These are phyloP conservation scores for Oreohelix idahoensis DNA, from an alignment of 1,140 invertebrate species.

Conservation along the genomic window DNA sequence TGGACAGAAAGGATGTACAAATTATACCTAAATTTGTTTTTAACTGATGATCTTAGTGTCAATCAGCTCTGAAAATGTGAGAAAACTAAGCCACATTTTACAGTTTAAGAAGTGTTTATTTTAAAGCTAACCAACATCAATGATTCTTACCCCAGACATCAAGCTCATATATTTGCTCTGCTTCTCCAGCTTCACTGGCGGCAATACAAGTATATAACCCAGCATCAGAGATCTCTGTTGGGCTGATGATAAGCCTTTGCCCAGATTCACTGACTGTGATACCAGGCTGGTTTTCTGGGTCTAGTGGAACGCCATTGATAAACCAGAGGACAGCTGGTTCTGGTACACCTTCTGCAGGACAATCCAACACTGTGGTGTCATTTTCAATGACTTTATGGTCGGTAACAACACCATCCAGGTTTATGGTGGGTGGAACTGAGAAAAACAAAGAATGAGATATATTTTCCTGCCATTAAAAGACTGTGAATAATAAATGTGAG, in stretches of 20 bases:
- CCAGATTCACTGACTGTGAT: constrained; percentile 41
- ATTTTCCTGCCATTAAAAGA: too few relatives aligned
- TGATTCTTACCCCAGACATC: constrained; percentile 66
- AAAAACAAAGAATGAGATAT: too few relatives aligned
- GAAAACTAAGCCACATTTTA: too few relatives aligned
- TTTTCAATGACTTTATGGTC: constrained; percentile 58
- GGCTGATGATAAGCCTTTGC: constrained; percentile 47
- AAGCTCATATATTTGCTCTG: constrained; percentile 68
- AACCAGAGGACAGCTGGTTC: constrained; percentile 73
- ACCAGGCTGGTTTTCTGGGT: constrained; percentile 40
- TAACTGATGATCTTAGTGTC: too few relatives aligned
- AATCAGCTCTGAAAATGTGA: too few relatives aligned
- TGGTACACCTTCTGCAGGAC: constrained; percentile 72
- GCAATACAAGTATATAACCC: constrained; percentile 59
- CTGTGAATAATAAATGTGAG: too few relatives aligned
- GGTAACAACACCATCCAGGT: constrained; percentile 52
- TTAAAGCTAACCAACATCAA: background rate
- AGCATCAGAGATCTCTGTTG: constrained; percentile 50
- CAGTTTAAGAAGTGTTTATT: too few relatives aligned
- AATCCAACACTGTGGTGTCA: constrained; percentile 61
- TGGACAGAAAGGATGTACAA: too few relatives aligned
- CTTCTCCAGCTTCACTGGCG: constrained; percentile 69
- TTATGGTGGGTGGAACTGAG: constrained; percentile 71
- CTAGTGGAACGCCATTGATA: constrained; percentile 52
- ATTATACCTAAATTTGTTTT: too few relatives aligned